Conservation (phyloP, 2,888 invertebrate genomes). For the Zelleria hepariella region DNA sequence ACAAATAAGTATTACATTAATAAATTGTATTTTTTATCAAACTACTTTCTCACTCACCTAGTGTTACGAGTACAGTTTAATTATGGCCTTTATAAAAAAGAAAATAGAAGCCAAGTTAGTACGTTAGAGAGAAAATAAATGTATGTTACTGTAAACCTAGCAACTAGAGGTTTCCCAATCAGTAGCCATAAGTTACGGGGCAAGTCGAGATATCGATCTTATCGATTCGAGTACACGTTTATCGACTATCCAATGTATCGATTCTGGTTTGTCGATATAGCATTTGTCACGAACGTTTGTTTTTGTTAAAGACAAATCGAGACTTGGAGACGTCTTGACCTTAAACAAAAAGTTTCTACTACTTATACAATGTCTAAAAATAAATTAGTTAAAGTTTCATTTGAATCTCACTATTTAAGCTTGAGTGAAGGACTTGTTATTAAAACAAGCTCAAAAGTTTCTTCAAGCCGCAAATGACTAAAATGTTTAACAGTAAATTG, state of each 20-base stretch:
- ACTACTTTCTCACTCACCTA: neutral
- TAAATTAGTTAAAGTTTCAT: neutral
- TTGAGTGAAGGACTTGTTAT: too few species aligned
- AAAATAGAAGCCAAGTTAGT: neutral
- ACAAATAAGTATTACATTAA: neutral
- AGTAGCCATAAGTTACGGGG: constrained; percentile 38
- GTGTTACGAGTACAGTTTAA: neutral
- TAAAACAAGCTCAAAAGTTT: neutral
- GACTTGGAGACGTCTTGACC: neutral
- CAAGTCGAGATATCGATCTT: constrained; percentile 50
- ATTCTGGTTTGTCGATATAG: constrained; percentile 46
- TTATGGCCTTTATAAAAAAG: neutral
- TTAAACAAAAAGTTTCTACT: too few species aligned
- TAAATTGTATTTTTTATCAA: neutral
- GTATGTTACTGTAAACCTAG: neutral
- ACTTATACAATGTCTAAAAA: too few species aligned
- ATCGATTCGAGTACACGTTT: constrained; percentile 56
- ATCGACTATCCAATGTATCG: constrained; percentile 50
- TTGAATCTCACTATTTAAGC: neutral
- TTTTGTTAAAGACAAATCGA: constrained; percentile 20
- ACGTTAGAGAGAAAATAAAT: neutral
- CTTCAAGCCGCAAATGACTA: neutral
- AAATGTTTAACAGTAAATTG: neutral
- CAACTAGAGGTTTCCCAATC: constrained; percentile 20
- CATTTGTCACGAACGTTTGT: constrained; percentile 59